Base-by-base conservation (phyloP, 2,797 vertebrate genomes). In the Phalloptychus januarius region DNA sequence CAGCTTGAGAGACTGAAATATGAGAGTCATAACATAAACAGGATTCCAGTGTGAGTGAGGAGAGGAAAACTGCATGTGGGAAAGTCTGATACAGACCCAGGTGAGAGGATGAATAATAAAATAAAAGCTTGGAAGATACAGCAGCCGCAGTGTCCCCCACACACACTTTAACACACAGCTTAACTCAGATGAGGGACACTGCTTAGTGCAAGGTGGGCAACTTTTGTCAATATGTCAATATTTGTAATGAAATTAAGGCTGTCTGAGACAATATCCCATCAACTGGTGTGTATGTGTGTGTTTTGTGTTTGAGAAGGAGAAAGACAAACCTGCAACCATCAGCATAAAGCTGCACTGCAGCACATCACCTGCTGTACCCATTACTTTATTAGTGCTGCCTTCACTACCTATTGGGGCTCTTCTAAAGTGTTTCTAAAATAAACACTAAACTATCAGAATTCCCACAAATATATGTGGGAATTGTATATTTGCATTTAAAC, bases 11-110 rank as follows among this genome's bases (percentile, higher is more conserved):
- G 46, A 16, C 5, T 20, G 89, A 90, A 90, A 94, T 80, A 72
- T 85, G 89, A 93, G 87, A 86, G 81, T 84, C 86, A 86, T 71
- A 93, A 90, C 76, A 90, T 76, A 83, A 92, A 91, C 90, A 93
- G 36, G 81, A 50, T 73, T 67, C 79, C 73, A 76, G 72, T 20
- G 80, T 76, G 85, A 76, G 84, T 63, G 85, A 77, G 72, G 83
- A 61, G 74, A 38, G 36, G 50, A 18, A 40, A 75, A 71, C 23
- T 75, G 54, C 45, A 52, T 42, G 83, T 84, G 87, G 83, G 85
- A 90, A 85, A 86, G 78, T 75, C 48, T 52, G 79, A 81, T 20
- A 79, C n/a, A 71, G 70, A 81, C 2, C 75, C 84, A 90, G 83
- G 87, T 86, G 88, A 89, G 88, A 85, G 77, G 74, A 80, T 74